A percentile compares a stretch with the other conserved stretches of the same genome.
phyloP scores from a whole-genome alignment of 2,888 invertebrate species.

The Cenopis cana region DNA sequence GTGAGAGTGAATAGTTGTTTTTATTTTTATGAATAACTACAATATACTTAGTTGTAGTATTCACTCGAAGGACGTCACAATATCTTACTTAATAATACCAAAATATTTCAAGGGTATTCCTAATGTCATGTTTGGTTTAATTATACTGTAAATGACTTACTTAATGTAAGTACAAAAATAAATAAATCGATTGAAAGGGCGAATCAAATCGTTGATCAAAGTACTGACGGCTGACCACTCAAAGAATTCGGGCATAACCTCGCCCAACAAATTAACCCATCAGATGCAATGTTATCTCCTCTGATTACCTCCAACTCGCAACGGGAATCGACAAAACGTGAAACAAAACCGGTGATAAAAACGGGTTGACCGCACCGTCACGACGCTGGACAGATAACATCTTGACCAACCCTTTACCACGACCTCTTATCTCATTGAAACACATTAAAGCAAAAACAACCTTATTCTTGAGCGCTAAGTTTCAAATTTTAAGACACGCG shows the following conservation, averaged over 20 bases:
- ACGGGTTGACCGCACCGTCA: constrained; percentile 39
- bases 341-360: constrained; percentile 38
- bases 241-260: constrained; percentile 6
- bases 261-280: constrained; percentile 22
- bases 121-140: too few species aligned
- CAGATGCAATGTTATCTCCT: constrained; percentile 24
- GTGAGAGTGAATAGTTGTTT: too few species aligned
- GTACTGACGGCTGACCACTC: background rate
- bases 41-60: too few species aligned
- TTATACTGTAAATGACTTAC: too few species aligned
- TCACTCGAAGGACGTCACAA: too few species aligned
- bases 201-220: background rate
- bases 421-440: background rate
- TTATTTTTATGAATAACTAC: too few species aligned
- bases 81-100: too few species aligned
- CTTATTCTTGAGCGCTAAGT: background rate
- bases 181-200: background rate
- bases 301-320: constrained; percentile 30
- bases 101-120: too few species aligned
- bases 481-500: background rate
- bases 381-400: constrained; percentile 41
- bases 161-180: too few species aligned
- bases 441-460: background rate
- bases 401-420: constrained; percentile 5
- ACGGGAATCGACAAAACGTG: constrained; percentile 43